Conservation (phyloP, 2,888 invertebrate species). For the Drosophila borborema region DNA sequence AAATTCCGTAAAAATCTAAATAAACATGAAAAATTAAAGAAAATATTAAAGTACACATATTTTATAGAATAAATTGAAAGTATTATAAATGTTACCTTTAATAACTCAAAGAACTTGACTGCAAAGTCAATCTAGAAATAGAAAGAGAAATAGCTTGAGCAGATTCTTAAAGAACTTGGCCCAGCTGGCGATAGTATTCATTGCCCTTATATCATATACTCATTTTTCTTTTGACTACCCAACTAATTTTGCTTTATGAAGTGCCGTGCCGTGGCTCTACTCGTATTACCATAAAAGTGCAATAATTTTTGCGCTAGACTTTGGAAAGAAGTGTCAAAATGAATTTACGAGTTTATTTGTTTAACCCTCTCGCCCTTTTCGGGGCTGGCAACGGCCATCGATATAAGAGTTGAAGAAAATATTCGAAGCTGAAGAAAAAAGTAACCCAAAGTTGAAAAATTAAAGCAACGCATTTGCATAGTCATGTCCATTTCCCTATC, state of each 20-base stretch:
- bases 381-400: conserved; percentile 22
- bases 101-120: background rate
- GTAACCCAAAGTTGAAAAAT: conserved; percentile 23
- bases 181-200: conserved; percentile 3
- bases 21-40: too few relatives aligned
- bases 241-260: conserved; percentile 42
- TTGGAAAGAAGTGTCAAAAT: conserved; percentile 84
- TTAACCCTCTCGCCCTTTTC: conserved; percentile 82
- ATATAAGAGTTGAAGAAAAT: background rate
- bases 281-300: conserved; percentile 73
- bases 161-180: background rate
- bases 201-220: conserved; percentile 10
- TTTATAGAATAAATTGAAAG: too few relatives aligned
- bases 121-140: background rate
- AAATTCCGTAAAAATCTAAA: too few relatives aligned
- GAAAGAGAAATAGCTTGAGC: background rate
- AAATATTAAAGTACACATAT: too few relatives aligned
- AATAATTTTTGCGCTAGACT: conserved; percentile 65
- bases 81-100: too few relatives aligned
- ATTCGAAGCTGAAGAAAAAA: background rate
- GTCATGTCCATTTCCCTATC: conserved; percentile 60
- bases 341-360: conserved; percentile 85
- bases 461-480: conserved; percentile 47
- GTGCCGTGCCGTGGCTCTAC: conserved; percentile 31
- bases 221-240: conserved; percentile 5